These are phyloP conservation scores for Spea bombifrons DNA, from an alignment of 2,113 vertebrate species.

Conservation along the genomic window DNA sequence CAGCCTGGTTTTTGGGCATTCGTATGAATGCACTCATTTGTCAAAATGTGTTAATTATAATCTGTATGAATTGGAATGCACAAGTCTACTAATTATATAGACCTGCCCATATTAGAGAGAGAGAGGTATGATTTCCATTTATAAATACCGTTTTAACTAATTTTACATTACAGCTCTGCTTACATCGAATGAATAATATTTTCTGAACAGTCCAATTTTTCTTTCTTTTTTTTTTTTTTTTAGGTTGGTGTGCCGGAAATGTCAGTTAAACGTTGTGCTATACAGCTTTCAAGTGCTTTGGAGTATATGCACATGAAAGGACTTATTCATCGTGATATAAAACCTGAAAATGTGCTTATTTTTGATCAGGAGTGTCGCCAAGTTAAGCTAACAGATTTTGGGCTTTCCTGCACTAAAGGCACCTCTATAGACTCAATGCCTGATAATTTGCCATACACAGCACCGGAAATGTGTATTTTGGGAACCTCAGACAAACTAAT, in stretches of 20 bases:
- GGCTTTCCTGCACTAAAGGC: conserved; percentile 72
- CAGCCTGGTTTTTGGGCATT: too few relatives aligned
- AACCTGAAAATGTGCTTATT: conserved; percentile 88
- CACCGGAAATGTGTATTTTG: conserved; percentile 73
- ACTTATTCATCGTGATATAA: conserved; percentile 87
- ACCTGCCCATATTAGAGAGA: too few relatives aligned
- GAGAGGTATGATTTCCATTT: too few relatives aligned
- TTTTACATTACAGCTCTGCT: too few relatives aligned
- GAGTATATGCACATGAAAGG: conserved; percentile 82
- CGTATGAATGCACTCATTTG: too few relatives aligned
- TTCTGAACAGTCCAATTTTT: too few relatives aligned
- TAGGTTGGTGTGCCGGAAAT: conserved; percentile 69
- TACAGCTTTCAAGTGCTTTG: conserved; percentile 79
- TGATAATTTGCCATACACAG: conserved; percentile 77
- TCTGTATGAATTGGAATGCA: too few relatives aligned
- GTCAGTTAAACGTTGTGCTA: conserved; percentile 73
- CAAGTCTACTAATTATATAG: too few relatives aligned
- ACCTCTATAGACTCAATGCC: conserved; percentile 67
- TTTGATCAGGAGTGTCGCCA: conserved; percentile 76
- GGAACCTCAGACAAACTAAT: conserved; percentile 58
- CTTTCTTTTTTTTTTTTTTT: neutral
- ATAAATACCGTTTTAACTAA: too few relatives aligned
- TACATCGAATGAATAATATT: too few relatives aligned
- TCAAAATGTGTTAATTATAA: too few relatives aligned
- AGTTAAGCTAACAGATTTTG: conserved; percentile 87